Base-by-base conservation (phyloP, 2,797 vertebrate genomes). In the Sebastes reedi region DNA sequence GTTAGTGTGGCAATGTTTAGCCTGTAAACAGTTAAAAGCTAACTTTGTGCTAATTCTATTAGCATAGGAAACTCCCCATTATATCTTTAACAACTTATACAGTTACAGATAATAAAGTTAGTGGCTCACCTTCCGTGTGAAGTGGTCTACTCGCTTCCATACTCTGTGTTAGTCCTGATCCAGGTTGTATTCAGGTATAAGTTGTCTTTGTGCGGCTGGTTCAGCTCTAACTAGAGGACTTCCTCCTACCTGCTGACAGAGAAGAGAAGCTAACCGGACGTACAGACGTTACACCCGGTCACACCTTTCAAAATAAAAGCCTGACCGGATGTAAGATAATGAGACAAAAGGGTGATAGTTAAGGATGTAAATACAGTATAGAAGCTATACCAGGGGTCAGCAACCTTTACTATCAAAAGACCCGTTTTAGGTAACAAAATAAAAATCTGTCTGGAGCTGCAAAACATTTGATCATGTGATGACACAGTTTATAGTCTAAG, bases 41-140 rank as follows among this genome's bases (percentile, higher is more conserved):
- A 92, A 86, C 66, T 84, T 85, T 16, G 77, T 46, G 80, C 79
- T 88, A 61, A 72, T 67, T 87, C 62, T 22, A 32, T 50, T 16
- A 82, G 12, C 50, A 3, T 8, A 13, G 29, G 16, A 67, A 85
- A 87, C 65, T 74, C 25, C 8, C 30, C 10, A 13, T 1, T 8
- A 8, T 65, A 39, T 54, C 3, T 68, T 68, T 20, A 1, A 30
- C 2, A 72, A 22, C 4, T 4, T 7, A 4, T 7, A 4, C 5
- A 20, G 8, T 66, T 8, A 36, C 2, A 29, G 7, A 4, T 2
- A 10, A 60, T 9, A 7, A n/a, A 58, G 2, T 32, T 0, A 8
- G 0, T 4, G 2, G 16, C 89, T 92, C 46, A 96, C 95, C 92
- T 66, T 77, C 5, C 14, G 90, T 62, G 30, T 89, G 58, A 10